A percentile compares a stretch with the other conserved stretches of the same genome.
phyloP scores from a whole-genome alignment of 2,888 invertebrate genomes.

The Steinernema carpocapsae region DNA sequence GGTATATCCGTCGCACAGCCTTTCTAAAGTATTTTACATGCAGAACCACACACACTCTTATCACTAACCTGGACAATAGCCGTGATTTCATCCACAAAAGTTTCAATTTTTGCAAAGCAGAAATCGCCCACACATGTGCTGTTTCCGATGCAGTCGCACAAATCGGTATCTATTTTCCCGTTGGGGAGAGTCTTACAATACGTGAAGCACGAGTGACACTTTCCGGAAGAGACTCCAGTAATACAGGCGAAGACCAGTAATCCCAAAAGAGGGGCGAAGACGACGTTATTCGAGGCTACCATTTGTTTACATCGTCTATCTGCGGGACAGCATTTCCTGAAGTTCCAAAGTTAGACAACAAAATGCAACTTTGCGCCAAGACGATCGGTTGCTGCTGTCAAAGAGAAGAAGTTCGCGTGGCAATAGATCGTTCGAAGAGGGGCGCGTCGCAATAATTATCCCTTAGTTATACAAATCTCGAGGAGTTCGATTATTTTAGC shows the following conservation, averaged over 20 bases:
- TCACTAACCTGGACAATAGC: constrained; percentile 63
- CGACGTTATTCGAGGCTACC: neutral
- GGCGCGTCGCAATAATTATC: constrained; percentile 21
- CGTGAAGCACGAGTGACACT: constrained; percentile 64
- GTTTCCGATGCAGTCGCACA: constrained; percentile 63
- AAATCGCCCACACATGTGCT: constrained; percentile 47
- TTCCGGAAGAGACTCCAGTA: neutral
- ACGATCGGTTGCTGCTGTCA: neutral
- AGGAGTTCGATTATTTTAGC: neutral
- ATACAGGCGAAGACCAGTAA: neutral
- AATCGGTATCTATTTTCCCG: constrained; percentile 55
- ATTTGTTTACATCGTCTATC: neutral
- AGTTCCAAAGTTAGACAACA: neutral
- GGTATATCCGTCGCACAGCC: constrained; percentile 65
- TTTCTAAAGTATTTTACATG: constrained; percentile 56
- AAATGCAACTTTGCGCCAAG: neutral
- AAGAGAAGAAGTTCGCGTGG: constrained; percentile 1
- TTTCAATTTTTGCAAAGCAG: constrained; percentile 53
- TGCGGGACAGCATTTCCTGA: constrained; percentile 4
- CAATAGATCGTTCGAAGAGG: constrained; percentile 3
- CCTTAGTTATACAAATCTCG: constrained; percentile 26
- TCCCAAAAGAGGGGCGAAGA: no score
- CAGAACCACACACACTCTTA: neutral
- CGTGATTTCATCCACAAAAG: constrained; percentile 58
- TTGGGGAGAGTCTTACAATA: constrained; percentile 53